Base-by-base conservation (phyloP, 2,888 invertebrate genomes). In the Danaus chrysippus region DNA sequence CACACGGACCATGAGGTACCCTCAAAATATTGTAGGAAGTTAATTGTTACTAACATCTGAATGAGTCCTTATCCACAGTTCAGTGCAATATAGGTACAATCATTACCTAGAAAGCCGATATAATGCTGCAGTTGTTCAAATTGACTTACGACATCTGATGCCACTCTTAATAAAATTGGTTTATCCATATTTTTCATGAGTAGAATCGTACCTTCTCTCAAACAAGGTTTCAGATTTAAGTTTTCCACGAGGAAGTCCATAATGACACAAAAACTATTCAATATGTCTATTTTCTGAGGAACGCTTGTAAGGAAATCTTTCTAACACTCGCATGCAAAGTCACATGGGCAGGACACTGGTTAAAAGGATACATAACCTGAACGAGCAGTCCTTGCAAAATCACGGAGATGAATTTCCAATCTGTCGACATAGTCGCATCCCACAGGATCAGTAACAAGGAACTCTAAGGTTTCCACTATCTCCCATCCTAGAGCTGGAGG, bases 361-460 rank as follows among this genome's bases (percentile, higher is more conserved):
- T 23, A 67, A 83, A 88, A 89, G 87, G 87, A 89, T 89, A 90
- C 90, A 66, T 75, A 86, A 73, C 89, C 90, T 2, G 66, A 63
- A 23, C 55, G 61, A 0, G 80, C 68, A 0, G 68, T 77, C 64
- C 58, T 75, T 0, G 70, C 71, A 8, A 87, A 79, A 56, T 88
- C 85, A 0, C 68, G 64, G 1, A 90, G 63, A 13, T 80, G 76
- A 0, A 57, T 46, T 9, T 72, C 63, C 8, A 90, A 60, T 1
- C 90, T 78, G 0, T 79, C 77, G 1, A 73, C 54, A 52, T 84
- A 84, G 41, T 72, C 61, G 0, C 65, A 66, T 1, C 77, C 78
- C 0, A 76, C 72, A 0, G 82, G 70, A 60, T 86, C 82, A 1
- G 43, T 66, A 0, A 87, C 73, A 6, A 90, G 67, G 46, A 78